Conservation (phyloP, 2,888 invertebrate genomes). For the Hemithea aestivaria region DNA sequence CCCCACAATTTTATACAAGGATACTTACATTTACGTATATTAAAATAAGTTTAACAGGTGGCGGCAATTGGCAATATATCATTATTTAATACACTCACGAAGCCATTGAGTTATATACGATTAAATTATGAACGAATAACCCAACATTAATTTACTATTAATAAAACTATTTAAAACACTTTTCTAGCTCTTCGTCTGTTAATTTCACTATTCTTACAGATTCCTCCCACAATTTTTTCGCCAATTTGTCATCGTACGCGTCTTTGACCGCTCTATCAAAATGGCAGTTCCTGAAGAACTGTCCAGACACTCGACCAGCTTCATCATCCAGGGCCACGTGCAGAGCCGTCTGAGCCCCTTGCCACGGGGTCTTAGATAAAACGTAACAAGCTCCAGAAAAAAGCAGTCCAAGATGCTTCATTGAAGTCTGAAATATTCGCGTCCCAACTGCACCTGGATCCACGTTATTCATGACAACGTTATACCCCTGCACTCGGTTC, state of each 20-base stretch:
- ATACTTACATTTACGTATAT: too few species aligned
- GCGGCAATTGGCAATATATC: too few species aligned
- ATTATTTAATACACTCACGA: too few species aligned
- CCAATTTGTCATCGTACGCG: constrained; percentile 80
- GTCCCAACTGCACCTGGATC: constrained; percentile 91
- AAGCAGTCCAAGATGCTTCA: constrained; percentile 66
- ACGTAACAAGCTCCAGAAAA: constrained; percentile 63
- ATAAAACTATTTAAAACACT: constrained; percentile 46
- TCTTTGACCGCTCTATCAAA: constrained; percentile 72
- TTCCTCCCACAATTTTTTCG: constrained; percentile 87
- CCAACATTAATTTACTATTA: too few species aligned
- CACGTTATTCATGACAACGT: constrained; percentile 87
- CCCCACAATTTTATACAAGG: too few species aligned
- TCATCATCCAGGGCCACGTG: constrained; percentile 84
- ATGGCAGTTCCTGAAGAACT: constrained; percentile 86
- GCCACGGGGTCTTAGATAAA: constrained; percentile 83
- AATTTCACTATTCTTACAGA: constrained; percentile 83
- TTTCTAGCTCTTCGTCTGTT: constrained; percentile 80
- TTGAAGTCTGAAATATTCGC: constrained; percentile 78
- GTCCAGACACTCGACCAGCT: constrained; percentile 81
- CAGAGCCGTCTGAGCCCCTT: constrained; percentile 88
- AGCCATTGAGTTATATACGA: too few species aligned
- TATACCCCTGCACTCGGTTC: constrained; percentile 78
- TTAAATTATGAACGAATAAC: too few species aligned
- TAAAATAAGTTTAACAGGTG: too few species aligned